Evolutionary conservation across 2,888 invertebrate species (phyloP).

Genomic region (Cyrtodaria siliqua): DNA sequence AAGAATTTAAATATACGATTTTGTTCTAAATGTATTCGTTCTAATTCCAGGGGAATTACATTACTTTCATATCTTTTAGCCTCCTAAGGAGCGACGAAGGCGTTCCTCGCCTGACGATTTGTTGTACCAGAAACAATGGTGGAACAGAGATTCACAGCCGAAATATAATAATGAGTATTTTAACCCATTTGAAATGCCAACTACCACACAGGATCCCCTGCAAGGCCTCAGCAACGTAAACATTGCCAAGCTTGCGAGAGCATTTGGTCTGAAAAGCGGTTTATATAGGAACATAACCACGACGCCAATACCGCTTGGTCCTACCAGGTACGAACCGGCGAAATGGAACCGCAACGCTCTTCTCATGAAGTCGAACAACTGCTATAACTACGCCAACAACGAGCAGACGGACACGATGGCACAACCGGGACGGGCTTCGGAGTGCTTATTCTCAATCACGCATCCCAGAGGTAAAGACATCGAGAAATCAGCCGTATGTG

Average conservation of each 20-base stretch:
- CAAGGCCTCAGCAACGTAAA: conserved; percentile 7
- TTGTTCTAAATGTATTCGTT: too few species aligned
- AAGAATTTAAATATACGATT: too few species aligned
- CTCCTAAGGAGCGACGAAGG: too few species aligned
- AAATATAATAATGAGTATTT: too few species aligned
- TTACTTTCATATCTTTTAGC: too few species aligned
- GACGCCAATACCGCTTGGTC: conserved; percentile 17
- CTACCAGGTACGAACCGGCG: conserved; percentile 32
- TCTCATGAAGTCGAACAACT: conserved; percentile 36
- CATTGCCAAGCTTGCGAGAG: conserved; percentile 22
- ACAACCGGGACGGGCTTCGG: conserved; percentile 41
- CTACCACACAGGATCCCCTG: conserved; percentile 23
- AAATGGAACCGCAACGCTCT: conserved; percentile 22
- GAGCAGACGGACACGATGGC: conserved; percentile 52
- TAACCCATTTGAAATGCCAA: not conserved
- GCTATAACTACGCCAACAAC: conserved; percentile 60
- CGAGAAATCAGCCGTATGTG: conserved; percentile 26
- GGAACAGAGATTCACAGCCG: too few species aligned
- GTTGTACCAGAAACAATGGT: too few species aligned
- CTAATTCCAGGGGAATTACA: too few species aligned
- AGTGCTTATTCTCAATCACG: not conserved
- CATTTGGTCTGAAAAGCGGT: conserved; percentile 16
- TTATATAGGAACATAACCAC: conserved; percentile 18
- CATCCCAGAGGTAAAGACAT: conserved; percentile 24
- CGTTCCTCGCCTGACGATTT: too few species aligned